phyloP scores from a whole-genome alignment of 2,888 invertebrate genomes.

The Heliconius cydno region DNA sequence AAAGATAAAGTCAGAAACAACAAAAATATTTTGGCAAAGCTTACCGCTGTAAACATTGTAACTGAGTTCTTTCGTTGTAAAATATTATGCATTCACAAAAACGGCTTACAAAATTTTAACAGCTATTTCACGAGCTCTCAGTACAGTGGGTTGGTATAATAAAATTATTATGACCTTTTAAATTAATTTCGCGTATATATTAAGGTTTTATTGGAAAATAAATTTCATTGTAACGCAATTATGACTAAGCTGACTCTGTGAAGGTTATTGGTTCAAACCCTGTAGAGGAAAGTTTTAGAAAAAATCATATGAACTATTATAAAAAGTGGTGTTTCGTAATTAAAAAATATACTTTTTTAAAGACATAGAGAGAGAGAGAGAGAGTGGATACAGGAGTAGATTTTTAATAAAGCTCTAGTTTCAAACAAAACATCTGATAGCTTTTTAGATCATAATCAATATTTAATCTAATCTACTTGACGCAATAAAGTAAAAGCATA shows the following conservation, averaged over 20 bases:
- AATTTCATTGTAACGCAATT: not conserved
- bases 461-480: too few relatives aligned
- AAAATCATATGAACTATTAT: not conserved
- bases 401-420: too few relatives aligned
- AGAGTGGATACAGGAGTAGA: too few relatives aligned
- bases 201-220: constrained; percentile 27
- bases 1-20: not conserved
- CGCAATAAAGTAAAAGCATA: too few relatives aligned
- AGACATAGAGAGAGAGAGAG: too few relatives aligned
- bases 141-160: constrained; percentile 14
- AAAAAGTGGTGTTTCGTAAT: not conserved
- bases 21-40: constrained; percentile 13
- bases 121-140: not conserved
- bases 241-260: not conserved
- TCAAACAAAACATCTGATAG: too few relatives aligned
- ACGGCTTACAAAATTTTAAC: constrained; percentile 21
- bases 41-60: not conserved
- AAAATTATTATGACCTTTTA: constrained; percentile 22
- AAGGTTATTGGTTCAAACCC: not conserved
- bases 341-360: too few relatives aligned
- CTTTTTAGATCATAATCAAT: too few relatives aligned
- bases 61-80: constrained; percentile 1
- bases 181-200: constrained; percentile 31
- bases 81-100: constrained; percentile 8
- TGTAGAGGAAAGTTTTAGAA: not conserved